A percentile compares a stretch with the other conserved stretches of the same genome.
phyloP scores from a whole-genome alignment of 1,140 invertebrate species.

The Pomacea maculata region DNA sequence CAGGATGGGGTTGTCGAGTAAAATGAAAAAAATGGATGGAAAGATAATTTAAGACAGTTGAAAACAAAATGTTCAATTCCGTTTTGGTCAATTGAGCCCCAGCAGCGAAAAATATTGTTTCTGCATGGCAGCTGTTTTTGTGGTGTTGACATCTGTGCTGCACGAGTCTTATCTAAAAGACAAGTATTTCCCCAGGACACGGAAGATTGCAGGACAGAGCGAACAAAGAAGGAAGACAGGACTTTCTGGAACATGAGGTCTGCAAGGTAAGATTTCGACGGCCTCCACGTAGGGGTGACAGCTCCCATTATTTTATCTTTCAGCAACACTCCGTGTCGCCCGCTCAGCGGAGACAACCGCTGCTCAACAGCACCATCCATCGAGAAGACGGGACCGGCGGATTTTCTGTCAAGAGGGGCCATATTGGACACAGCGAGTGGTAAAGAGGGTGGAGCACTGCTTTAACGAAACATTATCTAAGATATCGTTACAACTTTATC shows the following conservation, averaged over 20 bases:
- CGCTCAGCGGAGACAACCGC: not conserved
- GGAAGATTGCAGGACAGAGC: not conserved
- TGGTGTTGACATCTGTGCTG: not conserved
- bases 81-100: too few relatives aligned
- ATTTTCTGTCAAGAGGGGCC: not conserved
- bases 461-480: constrained; percentile 1
- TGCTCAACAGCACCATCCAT: constrained; percentile 7
- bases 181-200: not conserved
- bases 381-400: not conserved
- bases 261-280: not conserved
- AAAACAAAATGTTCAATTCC: too few relatives aligned
- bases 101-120: too few relatives aligned
- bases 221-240: not conserved
- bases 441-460: not conserved
- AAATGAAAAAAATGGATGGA: too few relatives aligned
- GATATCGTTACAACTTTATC: not conserved
- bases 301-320: not conserved
- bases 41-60: too few relatives aligned
- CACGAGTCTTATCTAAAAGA: not conserved
- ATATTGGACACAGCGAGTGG: not conserved
- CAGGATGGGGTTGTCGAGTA: too few relatives aligned
- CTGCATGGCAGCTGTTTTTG: too few relatives aligned
- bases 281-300: not conserved
- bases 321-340: not conserved
- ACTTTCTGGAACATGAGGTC: not conserved